Evolutionary conservation across 2,113 vertebrate genomes (phyloP).

Genomic region (Tychaedon coryphoeus): DNA sequence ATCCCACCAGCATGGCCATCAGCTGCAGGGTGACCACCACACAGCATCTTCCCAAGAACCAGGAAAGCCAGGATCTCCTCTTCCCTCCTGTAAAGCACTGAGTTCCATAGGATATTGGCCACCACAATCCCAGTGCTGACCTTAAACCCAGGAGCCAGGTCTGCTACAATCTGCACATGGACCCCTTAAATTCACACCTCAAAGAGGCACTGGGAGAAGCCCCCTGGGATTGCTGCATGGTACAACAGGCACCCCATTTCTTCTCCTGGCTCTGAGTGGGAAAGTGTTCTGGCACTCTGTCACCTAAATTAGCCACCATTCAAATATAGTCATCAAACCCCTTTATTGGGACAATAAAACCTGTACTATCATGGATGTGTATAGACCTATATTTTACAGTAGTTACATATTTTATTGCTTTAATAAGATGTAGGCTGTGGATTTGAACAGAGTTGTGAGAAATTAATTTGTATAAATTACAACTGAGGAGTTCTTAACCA

Average conservation of each 20-base stretch:
- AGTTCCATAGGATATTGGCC: not conserved
- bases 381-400: constrained; percentile 24
- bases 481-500: not conserved
- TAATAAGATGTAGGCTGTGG: constrained; percentile 49
- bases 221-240: not conserved
- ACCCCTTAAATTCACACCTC: not conserved
- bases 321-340: not conserved
- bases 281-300: not conserved
- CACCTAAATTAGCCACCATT: not conserved
- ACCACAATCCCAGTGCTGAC: fast-evolving
- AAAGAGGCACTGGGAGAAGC: not conserved
- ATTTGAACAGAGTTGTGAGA: not conserved
- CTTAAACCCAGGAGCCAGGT: not conserved
- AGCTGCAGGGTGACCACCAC: not conserved
- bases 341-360: constrained; percentile 52
- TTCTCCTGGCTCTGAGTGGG: not conserved
- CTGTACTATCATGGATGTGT: not conserved
- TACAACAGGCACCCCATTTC: fast-evolving
- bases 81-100: not conserved
- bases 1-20: not conserved
- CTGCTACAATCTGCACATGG: not conserved
- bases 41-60: not conserved
- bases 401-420: constrained; percentile 58
- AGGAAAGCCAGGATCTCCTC: not conserved
- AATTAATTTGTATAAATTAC: constrained; percentile 44